Evolutionary conservation across 1,140 invertebrate species (phyloP).

Genomic region (Lordiphosa collinella): DNA sequence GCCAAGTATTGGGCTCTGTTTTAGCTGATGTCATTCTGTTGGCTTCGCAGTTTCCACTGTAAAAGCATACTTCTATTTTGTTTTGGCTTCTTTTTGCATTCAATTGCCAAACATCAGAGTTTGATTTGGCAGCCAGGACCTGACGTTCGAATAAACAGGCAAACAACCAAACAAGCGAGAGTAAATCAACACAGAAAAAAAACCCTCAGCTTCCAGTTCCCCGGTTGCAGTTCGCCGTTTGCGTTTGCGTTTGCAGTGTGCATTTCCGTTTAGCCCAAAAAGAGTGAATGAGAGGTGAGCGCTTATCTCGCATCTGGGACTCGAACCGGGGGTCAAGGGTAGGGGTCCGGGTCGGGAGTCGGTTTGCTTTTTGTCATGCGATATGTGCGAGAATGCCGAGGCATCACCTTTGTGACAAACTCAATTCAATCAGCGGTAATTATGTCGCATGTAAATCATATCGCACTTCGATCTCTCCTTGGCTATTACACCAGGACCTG

Average conservation of each 20-base stretch:
- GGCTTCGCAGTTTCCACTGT: not conserved
- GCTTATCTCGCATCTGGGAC: conserved; percentile 26
- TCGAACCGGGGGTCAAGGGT: not conserved
- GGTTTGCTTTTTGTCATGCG: conserved; percentile 46
- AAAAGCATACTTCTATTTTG: not conserved
- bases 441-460: conserved; percentile 56
- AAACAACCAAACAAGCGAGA: conserved; percentile 34
- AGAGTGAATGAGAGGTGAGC: not conserved
- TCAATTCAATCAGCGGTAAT: conserved; percentile 69
- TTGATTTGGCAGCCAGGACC: conserved; percentile 27
- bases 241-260: conserved; percentile 24
- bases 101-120: not conserved
- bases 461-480: conserved; percentile 23
- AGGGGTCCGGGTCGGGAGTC: not conserved
- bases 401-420: conserved; percentile 50
- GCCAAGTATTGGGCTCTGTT: too few relatives aligned
- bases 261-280: conserved; percentile 39
- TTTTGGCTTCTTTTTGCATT: conserved; percentile 6
- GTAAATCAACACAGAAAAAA: conserved; percentile 35
- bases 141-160: conserved; percentile 42
- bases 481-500: not conserved
- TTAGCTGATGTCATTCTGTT: too few relatives aligned
- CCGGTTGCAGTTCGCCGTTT: conserved; percentile 12
- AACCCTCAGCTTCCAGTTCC: conserved; percentile 2
- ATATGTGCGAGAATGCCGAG: conserved; percentile 25